A percentile compares a stretch with the other conserved stretches of the same genome.
phyloP scores from a whole-genome alignment of 2,113 vertebrate genomes.

The Saguinus imperator region DNA sequence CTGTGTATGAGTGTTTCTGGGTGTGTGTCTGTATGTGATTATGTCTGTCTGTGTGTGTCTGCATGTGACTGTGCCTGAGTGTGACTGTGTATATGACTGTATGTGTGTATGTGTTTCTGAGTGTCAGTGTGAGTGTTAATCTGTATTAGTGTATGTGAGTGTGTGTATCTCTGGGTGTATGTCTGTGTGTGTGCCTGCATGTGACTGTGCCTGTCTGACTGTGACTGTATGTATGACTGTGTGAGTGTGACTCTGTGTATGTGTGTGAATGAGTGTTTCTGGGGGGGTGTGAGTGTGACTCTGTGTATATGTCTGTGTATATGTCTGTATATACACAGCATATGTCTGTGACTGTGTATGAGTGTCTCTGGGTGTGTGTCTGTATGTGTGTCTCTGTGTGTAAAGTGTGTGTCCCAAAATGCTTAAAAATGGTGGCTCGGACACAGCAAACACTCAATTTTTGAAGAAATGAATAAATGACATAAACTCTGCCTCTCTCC shows the following conservation, averaged over 20 bases:
- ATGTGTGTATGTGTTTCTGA: too few relatives aligned
- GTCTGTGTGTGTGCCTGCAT: not conserved
- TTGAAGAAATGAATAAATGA: not conserved
- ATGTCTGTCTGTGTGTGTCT: too few relatives aligned
- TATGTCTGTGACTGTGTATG: too few relatives aligned
- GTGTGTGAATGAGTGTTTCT: not conserved
- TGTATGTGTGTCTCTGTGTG: not conserved
- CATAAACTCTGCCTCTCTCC: not conserved
- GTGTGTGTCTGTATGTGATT: too few relatives aligned
- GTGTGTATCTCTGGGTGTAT: not conserved
- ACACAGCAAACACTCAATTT: not conserved
- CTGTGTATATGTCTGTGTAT: too few relatives aligned
- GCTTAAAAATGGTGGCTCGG: not conserved
- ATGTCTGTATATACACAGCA: too few relatives aligned
- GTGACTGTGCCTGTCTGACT: not conserved
- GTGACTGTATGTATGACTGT: not conserved
- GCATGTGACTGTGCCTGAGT: too few relatives aligned
- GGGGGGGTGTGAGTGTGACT: not conserved
- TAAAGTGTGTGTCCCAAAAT: not conserved
- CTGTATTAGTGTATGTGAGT: not conserved
- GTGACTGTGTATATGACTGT: too few relatives aligned
- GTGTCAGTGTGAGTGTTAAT: not conserved
- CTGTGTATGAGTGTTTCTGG: not conserved
- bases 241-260: not conserved
- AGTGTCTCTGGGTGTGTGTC: not conserved